Evolutionary conservation across 2,113 vertebrate genomes (phyloP).

Genomic region (Paralichthys olivaceus): DNA sequence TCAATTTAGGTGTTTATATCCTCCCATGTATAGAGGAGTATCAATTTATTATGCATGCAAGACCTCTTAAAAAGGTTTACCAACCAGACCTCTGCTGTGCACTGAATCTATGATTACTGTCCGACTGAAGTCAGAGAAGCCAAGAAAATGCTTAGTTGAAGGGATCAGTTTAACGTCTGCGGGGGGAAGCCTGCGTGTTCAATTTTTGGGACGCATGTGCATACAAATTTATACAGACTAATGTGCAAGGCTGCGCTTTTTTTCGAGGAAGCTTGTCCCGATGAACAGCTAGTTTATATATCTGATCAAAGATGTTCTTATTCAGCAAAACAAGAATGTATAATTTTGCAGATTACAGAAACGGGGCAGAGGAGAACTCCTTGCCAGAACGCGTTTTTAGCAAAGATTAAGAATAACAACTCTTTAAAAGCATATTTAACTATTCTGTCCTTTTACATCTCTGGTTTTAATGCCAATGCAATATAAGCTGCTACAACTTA

Average conservation of each 20-base stretch:
- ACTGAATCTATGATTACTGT: slow-evolving; percentile 44
- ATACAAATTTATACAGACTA: slow-evolving; percentile 45
- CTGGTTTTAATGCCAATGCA: slow-evolving; percentile 36
- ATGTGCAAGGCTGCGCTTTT: slow-evolving; percentile 57
- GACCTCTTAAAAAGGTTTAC: slow-evolving; percentile 34
- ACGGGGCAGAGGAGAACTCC: slow-evolving; percentile 44
- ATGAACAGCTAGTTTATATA: slow-evolving; percentile 69
- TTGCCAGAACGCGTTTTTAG: slow-evolving; percentile 49
- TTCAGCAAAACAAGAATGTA: slow-evolving; percentile 78
- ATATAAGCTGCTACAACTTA: slow-evolving; percentile 50
- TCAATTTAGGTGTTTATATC: slow-evolving; percentile 21
- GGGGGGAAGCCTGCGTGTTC: slow-evolving; percentile 24
- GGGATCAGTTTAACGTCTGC: slow-evolving; percentile 25
- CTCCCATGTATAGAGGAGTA: slow-evolving; percentile 13
- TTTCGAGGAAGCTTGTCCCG: slow-evolving; percentile 42
- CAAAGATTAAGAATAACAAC: slow-evolving; percentile 67
- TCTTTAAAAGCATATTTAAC: slow-evolving; percentile 64
- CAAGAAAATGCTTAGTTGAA: slow-evolving; percentile 67
- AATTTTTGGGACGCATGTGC: slow-evolving; percentile 31
- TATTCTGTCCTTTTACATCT: slow-evolving; percentile 35
- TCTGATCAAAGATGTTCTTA: slow-evolving; percentile 78
- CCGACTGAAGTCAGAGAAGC: slow-evolving; percentile 40
- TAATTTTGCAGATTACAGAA: slow-evolving; percentile 74
- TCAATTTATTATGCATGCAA: slow-evolving; percentile 31
- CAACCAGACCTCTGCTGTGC: slow-evolving; percentile 24